Base-by-base conservation (phyloP, 1,140 invertebrate species). In the Zophobas morio region DNA sequence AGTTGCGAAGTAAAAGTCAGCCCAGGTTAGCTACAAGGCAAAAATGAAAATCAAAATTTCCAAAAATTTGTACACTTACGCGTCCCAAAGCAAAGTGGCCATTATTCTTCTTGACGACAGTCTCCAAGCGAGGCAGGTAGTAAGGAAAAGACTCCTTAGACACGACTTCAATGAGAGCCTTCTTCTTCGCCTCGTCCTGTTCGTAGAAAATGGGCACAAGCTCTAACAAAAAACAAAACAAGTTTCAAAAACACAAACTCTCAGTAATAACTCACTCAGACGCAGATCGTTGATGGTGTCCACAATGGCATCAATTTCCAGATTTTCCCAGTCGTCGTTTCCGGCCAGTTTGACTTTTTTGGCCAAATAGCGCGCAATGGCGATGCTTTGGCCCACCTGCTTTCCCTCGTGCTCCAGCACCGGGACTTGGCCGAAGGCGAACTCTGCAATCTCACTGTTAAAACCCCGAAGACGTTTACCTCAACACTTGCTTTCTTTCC, bases 391-490 rank as follows among this genome's bases (percentile, higher is more conserved):
- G 82, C 89, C 87, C 4, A 93, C 84, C 71, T 87, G 84, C 80
- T 92, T 91, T 5, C 91, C 94, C 82, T 95, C 92, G 6, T 93
- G 86, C 83, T 93, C 92, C 60, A 95, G 84, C 4, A 94, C 87
- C 0, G 94, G 94, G 53, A 94, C 85, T 85, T 94, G 91, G 3
- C 93, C 93, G 85, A 92, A 94, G 34, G 93, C 93, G 85, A 90
- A 91, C 32, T 85, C 93, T 93, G 70, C 0, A 75, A 74, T 46
- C 8, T 8, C 3, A 46, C 20, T 20, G 2, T 4, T 6, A 36
- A 2, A 46, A 4, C 8, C 3, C 42, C 3, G 8, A 46, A 87
- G 83, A 4, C 5, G 4, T 53, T 4, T 2, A 4, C 2, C 4
- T 53, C 20, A 6, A 20, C 2, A 53, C 88, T 82, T n/a, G 84